A percentile compares a stretch with the other conserved stretches of the same genome.
Evolutionary conservation across 2,888 invertebrate genomes (phyloP).

Genomic region (Orthosia gothica): DNA sequence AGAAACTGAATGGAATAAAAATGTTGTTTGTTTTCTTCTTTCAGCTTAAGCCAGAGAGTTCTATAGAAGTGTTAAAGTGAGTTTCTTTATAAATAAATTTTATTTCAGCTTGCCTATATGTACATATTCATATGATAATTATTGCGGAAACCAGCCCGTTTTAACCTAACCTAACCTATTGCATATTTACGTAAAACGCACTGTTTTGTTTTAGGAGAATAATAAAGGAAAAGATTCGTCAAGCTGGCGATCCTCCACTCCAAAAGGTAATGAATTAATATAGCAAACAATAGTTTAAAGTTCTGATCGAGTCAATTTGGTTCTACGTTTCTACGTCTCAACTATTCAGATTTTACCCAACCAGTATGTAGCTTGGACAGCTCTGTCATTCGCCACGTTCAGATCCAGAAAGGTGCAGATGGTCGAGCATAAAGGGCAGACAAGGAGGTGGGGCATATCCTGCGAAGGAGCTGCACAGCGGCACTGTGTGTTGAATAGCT

Average conservation of each 20-base stretch:
- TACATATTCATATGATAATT: neutral
- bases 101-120: no score
- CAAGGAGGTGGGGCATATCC: no score
- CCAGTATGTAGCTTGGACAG: no score
- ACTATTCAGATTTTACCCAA: no score
- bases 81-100: neutral
- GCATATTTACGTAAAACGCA: neutral
- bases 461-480: no score
- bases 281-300: neutral
- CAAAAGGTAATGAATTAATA: neutral
- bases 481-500: no score
- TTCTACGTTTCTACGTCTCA: neutral
- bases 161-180: no score
- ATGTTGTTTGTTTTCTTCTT: constrained; percentile 7
- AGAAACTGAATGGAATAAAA: neutral
- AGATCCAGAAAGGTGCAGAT: no score
- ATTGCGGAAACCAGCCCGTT: no score
- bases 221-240: constrained; percentile 3
- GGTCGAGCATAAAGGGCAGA: no score
- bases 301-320: neutral
- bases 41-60: constrained; percentile 18
- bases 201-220: neutral
- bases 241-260: neutral
- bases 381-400: no score
- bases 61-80: constrained; percentile 25